A percentile compares a stretch with the other conserved stretches of the same genome.
These are phyloP conservation scores for Macrosiphum euphorbiae DNA, from an alignment of 2,888 invertebrate species.

Conservation along the genomic window DNA sequence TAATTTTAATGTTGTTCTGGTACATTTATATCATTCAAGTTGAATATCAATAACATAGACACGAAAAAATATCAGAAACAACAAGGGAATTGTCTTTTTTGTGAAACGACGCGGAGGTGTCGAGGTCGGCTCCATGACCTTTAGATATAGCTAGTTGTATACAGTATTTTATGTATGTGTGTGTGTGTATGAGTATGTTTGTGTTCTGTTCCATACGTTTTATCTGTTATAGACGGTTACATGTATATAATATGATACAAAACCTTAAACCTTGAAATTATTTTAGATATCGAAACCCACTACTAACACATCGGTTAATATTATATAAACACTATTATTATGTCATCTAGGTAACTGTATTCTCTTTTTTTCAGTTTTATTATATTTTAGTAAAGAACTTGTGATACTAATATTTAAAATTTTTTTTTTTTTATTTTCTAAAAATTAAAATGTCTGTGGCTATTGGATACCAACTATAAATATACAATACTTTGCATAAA, in stretches of 20 bases:
- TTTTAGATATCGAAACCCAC: slow-evolving; percentile 48
- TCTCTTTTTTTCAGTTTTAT: neutral
- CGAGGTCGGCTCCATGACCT: slow-evolving; percentile 64
- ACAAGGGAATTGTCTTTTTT: slow-evolving; percentile 57
- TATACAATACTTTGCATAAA: too few relatives aligned
- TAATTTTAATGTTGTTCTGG: neutral
- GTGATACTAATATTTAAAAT: neutral
- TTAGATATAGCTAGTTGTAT: slow-evolving; percentile 41
- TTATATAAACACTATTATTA: neutral
- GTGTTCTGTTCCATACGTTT: slow-evolving; percentile 29
- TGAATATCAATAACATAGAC: slow-evolving; percentile 53
- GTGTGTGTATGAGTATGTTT: neutral
- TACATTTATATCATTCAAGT: slow-evolving; percentile 13
- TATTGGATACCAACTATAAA: too few relatives aligned
- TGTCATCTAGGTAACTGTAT: neutral
- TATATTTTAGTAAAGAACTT: neutral
- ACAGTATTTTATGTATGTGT: neutral
- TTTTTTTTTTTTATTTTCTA: too few relatives aligned
- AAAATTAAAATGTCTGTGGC: too few relatives aligned
- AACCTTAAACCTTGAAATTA: slow-evolving; percentile 54
- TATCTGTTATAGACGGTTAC: slow-evolving; percentile 22
- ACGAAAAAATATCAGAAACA: slow-evolving; percentile 54
- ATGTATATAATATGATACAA: slow-evolving; percentile 31
- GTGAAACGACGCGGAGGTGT: slow-evolving; percentile 55
- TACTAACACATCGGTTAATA: neutral